Base-by-base conservation (phyloP, 2,113 vertebrate genomes). In the Lasiurus cinereus region DNA sequence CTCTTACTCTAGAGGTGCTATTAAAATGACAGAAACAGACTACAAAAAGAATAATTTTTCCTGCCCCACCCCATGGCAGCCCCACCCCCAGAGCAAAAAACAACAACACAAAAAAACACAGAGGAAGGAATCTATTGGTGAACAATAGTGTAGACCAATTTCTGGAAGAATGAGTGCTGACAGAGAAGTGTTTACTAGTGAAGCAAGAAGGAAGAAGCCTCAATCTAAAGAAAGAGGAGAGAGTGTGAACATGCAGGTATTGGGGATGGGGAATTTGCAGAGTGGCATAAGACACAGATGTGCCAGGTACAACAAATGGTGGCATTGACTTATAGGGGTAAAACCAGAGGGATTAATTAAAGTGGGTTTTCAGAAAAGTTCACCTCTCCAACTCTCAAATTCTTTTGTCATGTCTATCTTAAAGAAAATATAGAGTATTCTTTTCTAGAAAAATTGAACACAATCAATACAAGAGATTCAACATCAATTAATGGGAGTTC, bases 1-100 rank as follows among this genome's bases (percentile, higher is more conserved):
- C 29, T n/a, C 43, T 80, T 91, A 24, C 19, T 84, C 29, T 70
- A 67, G 39, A 93, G 69, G 29, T 89, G 31, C 52, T 90, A 82
- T 72, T 82, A 74, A 78, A 82, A 88, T 88, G 22, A 59, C 27
- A 78, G 52, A 78, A 69, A 69, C 22, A 83, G 79, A 89, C 31
- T 29, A 74, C 14, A 78, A 91, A 73, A 76, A 43, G 33, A 59
- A 73, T 66, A n/a, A 52, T 77, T 82, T 59, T 82, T 62, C 62
- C 62, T 62, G 4, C 13, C 15, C 33, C 22, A 11, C 48, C 50
- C 50, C 48, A 3, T 3, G 39, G 39, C 39, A 39, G 39, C 77
- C 7, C 3, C 21, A 21, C 21, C 59, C 59, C 10, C 3, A 11
- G 24, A 27, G 22, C 8, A 56, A 6, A 56, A 56, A 39, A 80